Percentiles rank a stretch among this genome's conserved stretches.
Evolutionary conservation across 2,113 vertebrate genomes (phyloP).

Genomic region (Empidonax traillii): DNA sequence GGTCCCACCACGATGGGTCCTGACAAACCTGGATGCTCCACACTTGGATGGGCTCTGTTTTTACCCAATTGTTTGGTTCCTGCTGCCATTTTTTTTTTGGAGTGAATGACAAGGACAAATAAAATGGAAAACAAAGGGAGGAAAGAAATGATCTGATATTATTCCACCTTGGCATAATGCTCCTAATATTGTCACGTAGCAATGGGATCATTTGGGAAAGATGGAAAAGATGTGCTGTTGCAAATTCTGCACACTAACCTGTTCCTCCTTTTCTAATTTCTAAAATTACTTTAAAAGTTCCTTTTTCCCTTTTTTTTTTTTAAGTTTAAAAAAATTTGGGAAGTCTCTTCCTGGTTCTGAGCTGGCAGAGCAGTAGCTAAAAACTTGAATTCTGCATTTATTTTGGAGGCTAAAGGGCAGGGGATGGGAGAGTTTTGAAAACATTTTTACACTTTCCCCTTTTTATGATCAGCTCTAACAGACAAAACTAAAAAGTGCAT

Average conservation of each 20-base stretch:
- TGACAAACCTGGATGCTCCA: background rate
- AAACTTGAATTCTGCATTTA: background rate
- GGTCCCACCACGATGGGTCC: background rate
- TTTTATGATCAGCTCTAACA: background rate
- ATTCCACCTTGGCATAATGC: background rate
- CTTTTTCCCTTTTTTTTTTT: background rate
- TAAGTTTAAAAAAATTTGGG: background rate
- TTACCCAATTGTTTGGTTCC: background rate
- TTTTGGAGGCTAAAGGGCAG: background rate
- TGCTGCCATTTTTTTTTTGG: background rate
- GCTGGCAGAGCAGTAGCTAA: background rate
- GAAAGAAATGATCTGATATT: background rate
- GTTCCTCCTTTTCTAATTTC: background rate
- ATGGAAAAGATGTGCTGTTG: background rate
- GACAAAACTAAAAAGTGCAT: background rate
- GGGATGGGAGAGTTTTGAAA: background rate
- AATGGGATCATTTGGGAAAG: background rate
- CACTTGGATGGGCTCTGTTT: rapidly evolving
- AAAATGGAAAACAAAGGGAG: background rate
- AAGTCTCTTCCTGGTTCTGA: background rate
- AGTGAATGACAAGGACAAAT: background rate
- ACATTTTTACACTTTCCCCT: background rate
- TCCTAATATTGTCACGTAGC: background rate
- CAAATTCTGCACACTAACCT: background rate
- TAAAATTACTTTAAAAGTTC: background rate